Conservation (phyloP, 2,113 vertebrate genomes). For the Chionomys nivalis region DNA sequence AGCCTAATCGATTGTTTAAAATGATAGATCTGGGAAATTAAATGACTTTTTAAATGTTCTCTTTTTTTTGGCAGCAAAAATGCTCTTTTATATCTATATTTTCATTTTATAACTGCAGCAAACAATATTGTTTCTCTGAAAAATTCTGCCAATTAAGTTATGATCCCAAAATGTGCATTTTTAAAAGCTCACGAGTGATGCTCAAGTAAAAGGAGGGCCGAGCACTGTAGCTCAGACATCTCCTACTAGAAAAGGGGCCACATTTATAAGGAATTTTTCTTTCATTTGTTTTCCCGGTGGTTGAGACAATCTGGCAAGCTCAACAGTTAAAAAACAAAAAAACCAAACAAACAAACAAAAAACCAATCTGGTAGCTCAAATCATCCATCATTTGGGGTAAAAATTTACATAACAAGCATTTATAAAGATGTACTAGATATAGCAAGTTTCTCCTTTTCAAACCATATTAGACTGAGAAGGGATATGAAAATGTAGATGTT, state of each 20-base stretch:
- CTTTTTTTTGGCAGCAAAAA: background rate
- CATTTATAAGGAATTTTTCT: constrained; percentile 43
- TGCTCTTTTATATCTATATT: constrained; percentile 8
- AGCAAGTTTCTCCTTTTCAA: background rate
- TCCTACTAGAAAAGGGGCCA: constrained; percentile 19
- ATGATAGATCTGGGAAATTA: constrained; percentile 20
- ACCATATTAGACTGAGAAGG: background rate
- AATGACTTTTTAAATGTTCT: constrained; percentile 55
- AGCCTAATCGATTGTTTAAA: constrained; percentile 64
- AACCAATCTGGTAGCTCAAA: background rate
- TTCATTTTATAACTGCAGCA: constrained; percentile 42
- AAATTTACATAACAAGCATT: constrained; percentile 13
- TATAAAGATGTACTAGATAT: background rate
- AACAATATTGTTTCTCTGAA: constrained; percentile 37
- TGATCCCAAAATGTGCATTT: constrained; percentile 30
- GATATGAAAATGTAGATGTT: constrained; percentile 14
- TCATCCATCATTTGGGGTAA: background rate
- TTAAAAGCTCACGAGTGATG: constrained; percentile 4
- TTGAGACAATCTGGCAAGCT: constrained; percentile 11
- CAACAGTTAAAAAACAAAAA: background rate
- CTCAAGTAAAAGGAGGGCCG: background rate
- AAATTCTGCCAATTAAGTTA: constrained; percentile 26
- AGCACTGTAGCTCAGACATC: constrained; percentile 33
- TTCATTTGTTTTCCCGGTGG: constrained; percentile 40
- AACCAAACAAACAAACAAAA: background rate